phyloP scores from a whole-genome alignment of 2,888 invertebrate genomes.

The Stratiomys singularior region DNA sequence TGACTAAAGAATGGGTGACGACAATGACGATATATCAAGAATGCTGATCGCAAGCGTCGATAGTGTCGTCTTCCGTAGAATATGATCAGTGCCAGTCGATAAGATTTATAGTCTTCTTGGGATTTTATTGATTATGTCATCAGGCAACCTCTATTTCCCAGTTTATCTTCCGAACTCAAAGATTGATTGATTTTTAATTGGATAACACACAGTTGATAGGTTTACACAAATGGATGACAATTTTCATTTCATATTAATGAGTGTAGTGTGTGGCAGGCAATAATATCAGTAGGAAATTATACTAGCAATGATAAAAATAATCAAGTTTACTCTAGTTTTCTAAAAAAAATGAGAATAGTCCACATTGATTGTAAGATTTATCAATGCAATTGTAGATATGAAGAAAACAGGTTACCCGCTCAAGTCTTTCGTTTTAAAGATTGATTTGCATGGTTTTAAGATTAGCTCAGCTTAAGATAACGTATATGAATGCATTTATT shows the following conservation, averaged over 20 bases:
- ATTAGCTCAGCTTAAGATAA: too few relatives aligned
- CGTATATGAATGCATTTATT: too few relatives aligned
- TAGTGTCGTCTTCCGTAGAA: slow-evolving; percentile 49
- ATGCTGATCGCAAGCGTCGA: slow-evolving; percentile 48
- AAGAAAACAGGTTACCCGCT: not conserved
- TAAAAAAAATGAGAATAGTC: too few relatives aligned
- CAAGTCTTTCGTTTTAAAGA: not conserved
- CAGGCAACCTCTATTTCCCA: slow-evolving; percentile 38
- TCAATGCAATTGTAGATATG: not conserved
- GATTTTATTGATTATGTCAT: slow-evolving; percentile 51
- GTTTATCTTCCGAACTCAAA: slow-evolving; percentile 7
- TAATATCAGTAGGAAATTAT: too few relatives aligned
- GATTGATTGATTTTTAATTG: slow-evolving; percentile 49
- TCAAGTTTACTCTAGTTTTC: too few relatives aligned
- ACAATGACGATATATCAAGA: slow-evolving; percentile 49
- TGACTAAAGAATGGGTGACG: slow-evolving; percentile 45
- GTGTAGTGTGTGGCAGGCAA: too few relatives aligned
- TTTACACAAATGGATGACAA: slow-evolving; percentile 2
- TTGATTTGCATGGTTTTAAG: too few relatives aligned
- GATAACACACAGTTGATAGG: slow-evolving; percentile 31
- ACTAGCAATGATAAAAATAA: too few relatives aligned
- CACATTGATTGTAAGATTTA: too few relatives aligned
- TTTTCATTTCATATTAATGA: slow-evolving; percentile 2
- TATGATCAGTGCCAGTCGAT: slow-evolving; percentile 48
- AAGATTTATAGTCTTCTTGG: slow-evolving; percentile 48